Base-by-base conservation (phyloP, 2,888 invertebrate genomes). In the Macroteleia sp. region DNA sequence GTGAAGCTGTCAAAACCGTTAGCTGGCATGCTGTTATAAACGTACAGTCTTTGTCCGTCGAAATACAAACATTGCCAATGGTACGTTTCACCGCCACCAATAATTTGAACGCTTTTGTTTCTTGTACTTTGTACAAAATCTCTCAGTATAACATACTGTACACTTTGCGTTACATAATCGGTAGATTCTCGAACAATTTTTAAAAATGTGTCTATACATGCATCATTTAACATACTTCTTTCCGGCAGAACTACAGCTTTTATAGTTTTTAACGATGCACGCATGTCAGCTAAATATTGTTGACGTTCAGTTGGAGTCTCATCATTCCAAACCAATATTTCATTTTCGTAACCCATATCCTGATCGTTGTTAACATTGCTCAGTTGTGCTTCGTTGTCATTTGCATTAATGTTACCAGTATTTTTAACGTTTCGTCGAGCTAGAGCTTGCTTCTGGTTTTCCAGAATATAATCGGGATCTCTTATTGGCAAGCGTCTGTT, bases 401-500 rank as follows among this genome's bases (percentile, higher is more conserved):
- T 12, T 41, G 1, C 19, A 20, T 2, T 10, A 16, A 5, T 9
- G 19, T 12, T 1, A 1, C 10, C 19, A 20, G 14, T 1, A 19
- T 32, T 5, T 25, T 25, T n/a, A n/a, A 5, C 25, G 6, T 25
- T 25, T 3, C 25, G 25, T 3, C 25, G n/a, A n/a, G n/a, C n/a
- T n/a, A n/a, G n/a, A 5, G 25, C 50, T 3, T 50, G 1, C 1
- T 19, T 20, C 10, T 34, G 19, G 8, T 44, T 44, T 25, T 25
- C 12, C n/a, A 25, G 22, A 5, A 44, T 48, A 17, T 48, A 48
- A 5, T 48, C 17, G 6, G 50, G 19, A 32, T 32, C 30, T 32
- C 52, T 52, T 34, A 54, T 54, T 1, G 54, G 25, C 54, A 54
- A 22, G 17, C 28, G 22, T 12, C 54, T 12, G 16, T 54, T 54